These are phyloP conservation scores for Plutomurus gul DNA, from an alignment of 1,140 invertebrate genomes.

Conservation along the genomic window DNA sequence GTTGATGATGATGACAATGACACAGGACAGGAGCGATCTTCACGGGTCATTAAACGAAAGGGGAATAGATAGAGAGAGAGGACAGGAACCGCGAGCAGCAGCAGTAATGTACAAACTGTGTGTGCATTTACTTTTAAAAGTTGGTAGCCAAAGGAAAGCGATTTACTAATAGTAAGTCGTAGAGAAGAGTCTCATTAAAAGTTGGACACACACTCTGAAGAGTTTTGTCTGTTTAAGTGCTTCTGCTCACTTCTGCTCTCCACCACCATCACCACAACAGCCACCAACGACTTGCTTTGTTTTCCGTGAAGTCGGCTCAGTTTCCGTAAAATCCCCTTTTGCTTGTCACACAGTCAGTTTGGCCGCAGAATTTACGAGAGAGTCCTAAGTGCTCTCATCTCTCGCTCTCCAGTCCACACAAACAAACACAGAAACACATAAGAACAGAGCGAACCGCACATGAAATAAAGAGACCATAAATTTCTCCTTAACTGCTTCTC, in stretches of 20 bases:
- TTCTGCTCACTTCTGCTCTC: too few species aligned
- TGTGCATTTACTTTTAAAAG: not conserved
- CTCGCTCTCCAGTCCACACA: not conserved
- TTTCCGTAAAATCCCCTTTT: not conserved
- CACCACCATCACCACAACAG: too few species aligned
- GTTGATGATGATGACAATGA: not conserved
- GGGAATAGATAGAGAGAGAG: not conserved
- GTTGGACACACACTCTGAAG: not conserved
- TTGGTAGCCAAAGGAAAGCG: too few species aligned
- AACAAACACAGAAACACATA: not conserved
- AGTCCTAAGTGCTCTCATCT: conserved; percentile 1
- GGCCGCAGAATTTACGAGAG: not conserved
- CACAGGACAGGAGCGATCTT: not conserved
- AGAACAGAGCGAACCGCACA: not conserved
- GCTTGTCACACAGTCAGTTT: not conserved
- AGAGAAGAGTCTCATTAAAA: not conserved
- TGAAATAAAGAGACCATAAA: conserved; percentile 10
- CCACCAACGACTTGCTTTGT: too few species aligned
- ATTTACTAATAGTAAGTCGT: not conserved
- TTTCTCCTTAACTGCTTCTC: not conserved
- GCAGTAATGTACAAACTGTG: too few species aligned
- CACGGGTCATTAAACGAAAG: not conserved
- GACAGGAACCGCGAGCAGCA: not conserved
- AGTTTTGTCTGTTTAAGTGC: too few species aligned
- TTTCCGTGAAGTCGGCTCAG: not conserved